Percentiles rank a stretch among this genome's conserved stretches.
phyloP scores from a whole-genome alignment of 1,140 invertebrate species.

The Mizuhopecten yessoensis region DNA sequence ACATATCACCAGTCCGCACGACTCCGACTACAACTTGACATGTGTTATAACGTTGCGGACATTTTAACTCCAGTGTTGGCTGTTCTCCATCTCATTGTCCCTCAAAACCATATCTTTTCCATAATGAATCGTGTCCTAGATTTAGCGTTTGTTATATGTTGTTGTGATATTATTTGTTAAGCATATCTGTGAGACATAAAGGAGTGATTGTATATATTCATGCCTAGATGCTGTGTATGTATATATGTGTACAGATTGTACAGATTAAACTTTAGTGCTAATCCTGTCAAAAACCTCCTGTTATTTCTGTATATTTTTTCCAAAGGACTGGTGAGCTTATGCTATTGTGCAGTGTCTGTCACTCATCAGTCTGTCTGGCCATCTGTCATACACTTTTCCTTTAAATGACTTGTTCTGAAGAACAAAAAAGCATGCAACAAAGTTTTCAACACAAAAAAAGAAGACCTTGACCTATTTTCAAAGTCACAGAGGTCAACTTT shows the following conservation, averaged over 20 bases:
- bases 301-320: background rate
- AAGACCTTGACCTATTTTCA: too few relatives aligned
- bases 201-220: slow-evolving; percentile 28
- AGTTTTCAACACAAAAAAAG: too few relatives aligned
- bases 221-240: slow-evolving; percentile 37
- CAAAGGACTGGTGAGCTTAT: too few relatives aligned
- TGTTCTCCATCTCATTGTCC: background rate
- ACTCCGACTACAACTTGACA: background rate
- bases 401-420: too few relatives aligned
- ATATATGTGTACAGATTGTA: slow-evolving; percentile 35
- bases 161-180: slow-evolving; percentile 40
- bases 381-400: too few relatives aligned
- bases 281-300: background rate
- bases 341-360: too few relatives aligned
- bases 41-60: background rate
- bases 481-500: too few relatives aligned
- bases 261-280: slow-evolving; percentile 38
- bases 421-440: too few relatives aligned
- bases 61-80: background rate
- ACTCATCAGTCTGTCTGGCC: too few relatives aligned
- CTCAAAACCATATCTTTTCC: slow-evolving; percentile 12
- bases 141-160: slow-evolving; percentile 39
- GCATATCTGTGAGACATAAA: slow-evolving; percentile 38
- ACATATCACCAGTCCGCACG: background rate
- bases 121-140: background rate